A percentile compares a stretch with the other conserved stretches of the same genome.
phyloP scores from a whole-genome alignment of 1,140 invertebrate species.

The Tigriopus japonicus region DNA sequence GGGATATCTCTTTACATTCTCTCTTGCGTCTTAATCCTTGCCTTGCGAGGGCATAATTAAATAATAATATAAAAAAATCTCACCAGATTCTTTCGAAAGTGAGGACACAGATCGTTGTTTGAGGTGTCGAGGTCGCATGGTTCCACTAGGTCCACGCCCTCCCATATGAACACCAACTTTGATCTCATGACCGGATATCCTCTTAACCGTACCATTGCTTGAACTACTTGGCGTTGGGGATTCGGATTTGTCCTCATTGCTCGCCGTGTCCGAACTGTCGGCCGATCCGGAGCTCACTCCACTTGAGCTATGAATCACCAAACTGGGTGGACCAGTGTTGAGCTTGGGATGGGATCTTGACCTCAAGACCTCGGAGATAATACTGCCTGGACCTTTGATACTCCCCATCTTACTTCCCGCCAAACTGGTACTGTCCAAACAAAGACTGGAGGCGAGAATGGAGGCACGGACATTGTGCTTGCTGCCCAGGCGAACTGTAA shows the following conservation, averaged over 20 bases:
- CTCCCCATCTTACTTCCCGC: neutral
- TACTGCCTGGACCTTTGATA: neutral
- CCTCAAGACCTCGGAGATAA: neutral
- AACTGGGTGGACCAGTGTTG: neutral
- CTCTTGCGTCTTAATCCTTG: no score
- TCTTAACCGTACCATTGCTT: neutral
- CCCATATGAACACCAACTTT: no score
- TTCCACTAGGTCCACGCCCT: no score
- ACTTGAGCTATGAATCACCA: constrained; percentile 4
- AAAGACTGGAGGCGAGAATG: neutral
- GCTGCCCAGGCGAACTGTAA: constrained; percentile 10
- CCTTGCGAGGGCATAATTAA: no score
- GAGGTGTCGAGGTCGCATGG: no score
- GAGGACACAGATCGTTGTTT: no score
- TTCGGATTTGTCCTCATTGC: neutral
- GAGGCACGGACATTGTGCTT: constrained; percentile 6
- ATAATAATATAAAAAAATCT: no score
- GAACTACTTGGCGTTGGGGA: neutral
- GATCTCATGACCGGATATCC: neutral
- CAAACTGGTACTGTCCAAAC: neutral
- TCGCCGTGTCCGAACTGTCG: neutral
- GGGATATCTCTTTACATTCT: no score
- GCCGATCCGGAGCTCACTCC: constrained; percentile 6
- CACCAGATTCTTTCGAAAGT: no score
- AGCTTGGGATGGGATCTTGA: no score